Percentiles rank a stretch among this genome's conserved stretches.
These are phyloP conservation scores for Amia ocellicauda DNA, from an alignment of 2,113 vertebrate genomes.

Conservation along the genomic window DNA sequence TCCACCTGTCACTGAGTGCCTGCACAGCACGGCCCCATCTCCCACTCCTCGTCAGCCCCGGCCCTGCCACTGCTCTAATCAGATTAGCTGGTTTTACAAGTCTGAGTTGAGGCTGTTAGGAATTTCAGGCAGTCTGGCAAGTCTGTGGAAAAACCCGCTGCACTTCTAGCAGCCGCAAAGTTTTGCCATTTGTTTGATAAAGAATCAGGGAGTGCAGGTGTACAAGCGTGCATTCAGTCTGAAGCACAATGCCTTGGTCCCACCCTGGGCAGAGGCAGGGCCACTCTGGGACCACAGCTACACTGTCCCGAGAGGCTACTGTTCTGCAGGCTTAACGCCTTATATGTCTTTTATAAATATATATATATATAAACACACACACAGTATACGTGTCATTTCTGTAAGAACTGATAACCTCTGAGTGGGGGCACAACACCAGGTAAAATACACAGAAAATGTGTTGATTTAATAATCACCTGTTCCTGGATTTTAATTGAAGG, in stretches of 20 bases:
- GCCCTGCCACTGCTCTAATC: constrained; percentile 49
- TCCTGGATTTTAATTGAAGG: too few species aligned
- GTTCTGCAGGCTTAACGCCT: too few species aligned
- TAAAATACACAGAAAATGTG: too few species aligned
- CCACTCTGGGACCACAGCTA: too few species aligned
- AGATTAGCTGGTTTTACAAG: constrained; percentile 45
- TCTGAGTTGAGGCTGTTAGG: constrained; percentile 48
- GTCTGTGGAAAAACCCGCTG: neutral
- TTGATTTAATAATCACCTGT: too few species aligned
- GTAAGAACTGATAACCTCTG: too few species aligned
- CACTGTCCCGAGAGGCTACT: too few species aligned
- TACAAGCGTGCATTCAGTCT: neutral
- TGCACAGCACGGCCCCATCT: neutral
- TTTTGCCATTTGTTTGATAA: neutral
- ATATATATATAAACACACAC: too few species aligned
- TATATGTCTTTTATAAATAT: too few species aligned
- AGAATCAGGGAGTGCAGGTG: neutral
- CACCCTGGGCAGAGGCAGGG: too few species aligned
- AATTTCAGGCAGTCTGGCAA: neutral
- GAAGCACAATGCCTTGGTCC: neutral
- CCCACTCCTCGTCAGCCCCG: constrained; percentile 32
- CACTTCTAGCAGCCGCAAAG: neutral
- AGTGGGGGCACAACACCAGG: too few species aligned
- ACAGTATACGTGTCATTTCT: too few species aligned
- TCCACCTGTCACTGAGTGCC: neutral